phyloP scores from a whole-genome alignment of 2,888 invertebrate genomes.

The Torymus aiolomorphi region DNA sequence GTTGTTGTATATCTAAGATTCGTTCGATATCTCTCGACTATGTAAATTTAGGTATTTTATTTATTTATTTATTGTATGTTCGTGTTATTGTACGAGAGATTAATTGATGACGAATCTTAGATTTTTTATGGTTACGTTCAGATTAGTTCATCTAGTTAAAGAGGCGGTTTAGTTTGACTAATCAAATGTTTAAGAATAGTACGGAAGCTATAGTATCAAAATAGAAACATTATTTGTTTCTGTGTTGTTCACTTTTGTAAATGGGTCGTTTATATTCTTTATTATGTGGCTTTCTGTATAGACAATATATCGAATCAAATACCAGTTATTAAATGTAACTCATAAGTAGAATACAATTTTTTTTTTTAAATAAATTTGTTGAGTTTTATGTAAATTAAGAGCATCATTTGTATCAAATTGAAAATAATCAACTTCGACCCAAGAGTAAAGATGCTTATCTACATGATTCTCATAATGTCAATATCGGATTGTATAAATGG shows the following conservation, averaged over 20 bases:
- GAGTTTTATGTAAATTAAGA: too few species aligned
- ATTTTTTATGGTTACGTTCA: conserved; percentile 10
- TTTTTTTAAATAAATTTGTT: too few species aligned
- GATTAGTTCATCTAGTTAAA: conserved; percentile 3
- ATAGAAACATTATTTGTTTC: not conserved
- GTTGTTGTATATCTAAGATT: conserved; percentile 49
- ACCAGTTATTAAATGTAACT: too few species aligned
- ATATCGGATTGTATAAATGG: conserved; percentile 3
- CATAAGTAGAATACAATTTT: too few species aligned
- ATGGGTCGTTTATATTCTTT: too few species aligned
- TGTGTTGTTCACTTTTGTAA: too few species aligned
- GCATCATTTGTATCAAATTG: too few species aligned
- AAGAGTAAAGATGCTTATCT: too few species aligned
- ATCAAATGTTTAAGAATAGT: conserved; percentile 33
- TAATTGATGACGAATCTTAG: conserved; percentile 51
- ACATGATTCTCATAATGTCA: not conserved
- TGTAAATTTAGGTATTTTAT: conserved; percentile 21
- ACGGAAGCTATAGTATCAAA: conserved; percentile 35
- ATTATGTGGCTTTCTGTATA: too few species aligned
- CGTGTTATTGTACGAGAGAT: conserved; percentile 32
- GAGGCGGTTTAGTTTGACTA: conserved; percentile 13
- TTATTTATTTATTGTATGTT: conserved; percentile 37
- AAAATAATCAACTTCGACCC: too few species aligned
- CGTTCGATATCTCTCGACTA: conserved; percentile 52
- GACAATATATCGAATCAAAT: too few species aligned